These are phyloP conservation scores for Todiramphus saurophagus DNA, from an alignment of 2,113 vertebrate species.

Conservation along the genomic window DNA sequence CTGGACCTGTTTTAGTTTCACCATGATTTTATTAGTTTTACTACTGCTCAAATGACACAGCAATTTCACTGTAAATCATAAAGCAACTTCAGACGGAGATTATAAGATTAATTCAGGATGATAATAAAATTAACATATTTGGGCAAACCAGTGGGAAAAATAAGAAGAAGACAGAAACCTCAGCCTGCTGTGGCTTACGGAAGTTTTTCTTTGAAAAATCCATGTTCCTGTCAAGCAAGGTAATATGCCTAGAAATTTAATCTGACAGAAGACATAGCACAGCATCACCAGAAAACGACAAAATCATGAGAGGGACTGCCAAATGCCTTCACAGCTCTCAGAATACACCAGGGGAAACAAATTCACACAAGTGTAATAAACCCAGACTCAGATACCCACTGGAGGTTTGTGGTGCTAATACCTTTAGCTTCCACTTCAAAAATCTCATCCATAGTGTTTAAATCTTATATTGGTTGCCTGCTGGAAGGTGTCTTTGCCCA, in stretches of 20 bases:
- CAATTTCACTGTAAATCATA: background rate
- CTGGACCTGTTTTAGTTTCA: background rate
- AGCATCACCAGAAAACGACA: conserved; percentile 47
- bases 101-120: background rate
- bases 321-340: conserved; percentile 23
- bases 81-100: background rate
- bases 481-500: background rate
- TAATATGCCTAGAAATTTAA: conserved; percentile 31
- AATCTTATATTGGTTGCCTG: background rate
- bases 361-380: conserved; percentile 36
- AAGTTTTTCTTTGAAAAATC: conserved; percentile 28
- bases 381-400: background rate
- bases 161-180: background rate
- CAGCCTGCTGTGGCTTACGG: background rate
- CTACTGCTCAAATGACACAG: background rate
- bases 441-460: conserved; percentile 16
- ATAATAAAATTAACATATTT: background rate
- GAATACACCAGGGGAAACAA: conserved; percentile 23
- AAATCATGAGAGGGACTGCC: conserved; percentile 28
- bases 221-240: background rate
- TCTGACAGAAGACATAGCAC: conserved; percentile 45
- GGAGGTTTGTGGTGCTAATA: conserved; percentile 29
- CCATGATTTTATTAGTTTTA: background rate
- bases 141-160: background rate
- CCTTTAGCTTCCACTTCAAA: conserved; percentile 14